phyloP scores from a whole-genome alignment of 2,888 invertebrate species.

The Oxycera nigricornis region DNA sequence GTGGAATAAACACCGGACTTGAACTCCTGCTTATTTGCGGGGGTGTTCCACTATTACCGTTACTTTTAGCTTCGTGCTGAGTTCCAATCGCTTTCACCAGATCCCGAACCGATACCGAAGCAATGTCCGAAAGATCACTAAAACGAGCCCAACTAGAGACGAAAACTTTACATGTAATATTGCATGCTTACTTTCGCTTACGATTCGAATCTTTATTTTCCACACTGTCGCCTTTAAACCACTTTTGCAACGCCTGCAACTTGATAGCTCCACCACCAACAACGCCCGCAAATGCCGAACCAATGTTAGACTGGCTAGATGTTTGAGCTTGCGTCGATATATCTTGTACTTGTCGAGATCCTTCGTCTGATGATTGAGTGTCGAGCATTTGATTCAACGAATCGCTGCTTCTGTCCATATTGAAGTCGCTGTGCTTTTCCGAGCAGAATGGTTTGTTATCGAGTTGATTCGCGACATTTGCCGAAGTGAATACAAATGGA shows the following conservation, averaged over 20 bases:
- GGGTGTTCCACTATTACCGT: slow-evolving; percentile 78
- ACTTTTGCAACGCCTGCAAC: slow-evolving; percentile 61
- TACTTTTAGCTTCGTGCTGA: slow-evolving; percentile 73
- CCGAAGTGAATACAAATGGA: slow-evolving; percentile 47
- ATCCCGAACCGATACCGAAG: slow-evolving; percentile 70
- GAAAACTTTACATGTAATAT: not conserved
- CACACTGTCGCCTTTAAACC: slow-evolving; percentile 61
- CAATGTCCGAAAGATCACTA: slow-evolving; percentile 62
- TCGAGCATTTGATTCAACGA: slow-evolving; percentile 40
- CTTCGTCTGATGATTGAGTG: slow-evolving; percentile 41
- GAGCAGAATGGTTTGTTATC: slow-evolving; percentile 31
- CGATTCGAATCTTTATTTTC: slow-evolving; percentile 51
- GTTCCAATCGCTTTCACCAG: slow-evolving; percentile 74
- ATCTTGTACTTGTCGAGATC: slow-evolving; percentile 35
- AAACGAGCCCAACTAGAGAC: not conserved
- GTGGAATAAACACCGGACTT: slow-evolving; percentile 68
- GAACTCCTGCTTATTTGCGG: slow-evolving; percentile 68
- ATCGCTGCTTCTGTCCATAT: slow-evolving; percentile 29
- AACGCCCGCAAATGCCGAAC: slow-evolving; percentile 61
- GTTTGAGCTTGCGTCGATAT: slow-evolving; percentile 46
- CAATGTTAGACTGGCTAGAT: slow-evolving; percentile 56
- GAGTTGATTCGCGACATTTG: slow-evolving; percentile 42
- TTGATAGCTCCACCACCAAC: slow-evolving; percentile 62
- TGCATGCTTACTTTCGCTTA: slow-evolving; percentile 46
- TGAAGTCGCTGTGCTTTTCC: slow-evolving; percentile 37